Percentiles rank a stretch among this genome's conserved stretches.
Conservation (phyloP, 2,797 vertebrate species). For the Kryptolebias ocellatus region DNA sequence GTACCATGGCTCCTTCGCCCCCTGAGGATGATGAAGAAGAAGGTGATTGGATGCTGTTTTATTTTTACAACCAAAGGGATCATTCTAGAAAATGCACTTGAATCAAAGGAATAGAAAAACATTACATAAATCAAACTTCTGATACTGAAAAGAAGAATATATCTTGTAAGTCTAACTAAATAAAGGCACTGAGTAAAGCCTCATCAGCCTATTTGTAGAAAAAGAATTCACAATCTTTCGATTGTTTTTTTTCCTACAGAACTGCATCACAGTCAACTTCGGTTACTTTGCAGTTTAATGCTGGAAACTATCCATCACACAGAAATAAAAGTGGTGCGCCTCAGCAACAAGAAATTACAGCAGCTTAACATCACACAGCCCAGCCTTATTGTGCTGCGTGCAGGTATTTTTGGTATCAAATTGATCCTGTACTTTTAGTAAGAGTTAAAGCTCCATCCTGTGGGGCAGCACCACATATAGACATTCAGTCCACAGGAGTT, state of each 20-base stretch:
- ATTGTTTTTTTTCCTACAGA: too few relatives aligned
- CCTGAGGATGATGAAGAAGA: constrained; percentile 98
- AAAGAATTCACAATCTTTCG: too few relatives aligned
- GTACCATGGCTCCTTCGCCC: constrained; percentile 90
- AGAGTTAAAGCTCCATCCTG: constrained; percentile 1
- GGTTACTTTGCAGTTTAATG: background rate
- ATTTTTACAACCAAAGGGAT: background rate
- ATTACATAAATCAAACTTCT: background rate
- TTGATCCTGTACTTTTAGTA: background rate
- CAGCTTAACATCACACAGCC: background rate
- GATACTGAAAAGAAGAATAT: background rate
- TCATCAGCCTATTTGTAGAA: too few relatives aligned
- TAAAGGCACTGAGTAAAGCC: too few relatives aligned
- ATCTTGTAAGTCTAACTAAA: too few relatives aligned
- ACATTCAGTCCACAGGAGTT: constrained; percentile 11
- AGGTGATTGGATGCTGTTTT: constrained; percentile 78
- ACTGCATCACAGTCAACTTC: too few relatives aligned
- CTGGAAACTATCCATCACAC: constrained; percentile 4
- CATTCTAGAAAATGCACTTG: constrained; percentile 2
- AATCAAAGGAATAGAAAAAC: background rate
- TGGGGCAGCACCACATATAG: constrained; percentile 26
- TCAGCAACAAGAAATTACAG: constrained; percentile 4
- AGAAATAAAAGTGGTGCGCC: constrained; percentile 5
- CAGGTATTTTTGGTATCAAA: background rate
- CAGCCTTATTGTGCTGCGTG: background rate